These are phyloP conservation scores for Corynorhinus townsendii DNA, from an alignment of 2,113 vertebrate species.

Conservation along the genomic window DNA sequence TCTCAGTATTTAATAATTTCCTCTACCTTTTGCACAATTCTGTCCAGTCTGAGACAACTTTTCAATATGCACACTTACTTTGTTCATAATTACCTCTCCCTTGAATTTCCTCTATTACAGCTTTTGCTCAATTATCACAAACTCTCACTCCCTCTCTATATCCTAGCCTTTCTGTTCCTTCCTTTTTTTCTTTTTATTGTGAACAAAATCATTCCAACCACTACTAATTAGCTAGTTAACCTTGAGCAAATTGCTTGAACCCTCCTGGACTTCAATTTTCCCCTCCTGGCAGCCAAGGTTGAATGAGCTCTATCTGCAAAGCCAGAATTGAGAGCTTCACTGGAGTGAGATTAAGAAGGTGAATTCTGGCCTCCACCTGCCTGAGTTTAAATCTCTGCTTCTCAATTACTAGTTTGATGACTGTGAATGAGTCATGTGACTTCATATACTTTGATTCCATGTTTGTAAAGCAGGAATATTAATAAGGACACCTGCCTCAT, in stretches of 20 bases:
- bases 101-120: background rate
- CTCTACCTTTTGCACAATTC: background rate
- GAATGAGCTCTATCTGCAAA: background rate
- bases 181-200: background rate
- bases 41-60: background rate
- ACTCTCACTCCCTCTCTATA: background rate
- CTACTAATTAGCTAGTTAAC: background rate
- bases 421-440: background rate
- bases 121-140: background rate
- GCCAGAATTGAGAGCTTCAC: background rate
- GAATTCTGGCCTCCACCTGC: background rate
- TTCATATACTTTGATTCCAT: background rate
- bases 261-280: background rate
- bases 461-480: slow-evolving; percentile 5
- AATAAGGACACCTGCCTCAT: background rate
- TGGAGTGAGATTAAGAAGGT: background rate
- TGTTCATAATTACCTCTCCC: background rate
- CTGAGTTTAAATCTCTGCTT: background rate
- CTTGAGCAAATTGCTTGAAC: background rate
- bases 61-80: background rate
- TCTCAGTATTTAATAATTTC: background rate
- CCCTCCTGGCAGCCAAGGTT: background rate
- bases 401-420: background rate
- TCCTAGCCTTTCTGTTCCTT: background rate
- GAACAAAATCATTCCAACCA: background rate